Base-by-base conservation (phyloP, 1,140 invertebrate species). In the Apocrypta bakeri region DNA sequence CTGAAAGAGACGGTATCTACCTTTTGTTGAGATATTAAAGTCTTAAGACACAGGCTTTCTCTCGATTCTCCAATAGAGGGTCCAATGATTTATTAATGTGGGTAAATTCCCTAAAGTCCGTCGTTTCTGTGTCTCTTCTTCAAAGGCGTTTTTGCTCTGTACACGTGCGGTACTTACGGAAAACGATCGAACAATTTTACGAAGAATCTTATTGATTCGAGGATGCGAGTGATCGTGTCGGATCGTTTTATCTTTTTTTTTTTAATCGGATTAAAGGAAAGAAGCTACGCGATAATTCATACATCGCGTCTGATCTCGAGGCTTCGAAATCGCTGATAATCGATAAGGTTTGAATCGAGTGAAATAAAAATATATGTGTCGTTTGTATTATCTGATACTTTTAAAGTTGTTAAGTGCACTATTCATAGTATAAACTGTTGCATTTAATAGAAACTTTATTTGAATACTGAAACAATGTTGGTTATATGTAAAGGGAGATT, bases 21-120 rank as follows among this genome's bases (percentile, higher is more conserved):
- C 71, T 66, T 74, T 81, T 72, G 29, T 80, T 80, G 29, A 80
- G 79, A 80, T 73, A 80, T 81, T 81, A 74, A 74, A 66, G 79
- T 81, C 61, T 48, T 42, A 42, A 74, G 71, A 48, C 25, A 7
- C 21, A 14, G 33, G 1, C 56, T 29, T 12, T 56, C 31, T 74
- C 61, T 66, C 37, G 31, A 37, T 81, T 42, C 17, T n/a, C 71
- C 71, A 66, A 71, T 31, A 56, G 33, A 2, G 27, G 12, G 29
- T 6, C 27, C 21, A 79, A 66, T 66, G 71, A 81, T 81, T 81
- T 74, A 81, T 81, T 81, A 74, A 81, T 74, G 71, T 48, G 77
- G 21, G 33, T 74, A 33, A 81, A 81, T 74, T 66, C 27, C 37
- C 69, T 61, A 31, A 66, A 81, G 71, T 24, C 61, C 71, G n/a